Conservation (phyloP, 2,113 vertebrate genomes). For the Bostrychus sinensis region DNA sequence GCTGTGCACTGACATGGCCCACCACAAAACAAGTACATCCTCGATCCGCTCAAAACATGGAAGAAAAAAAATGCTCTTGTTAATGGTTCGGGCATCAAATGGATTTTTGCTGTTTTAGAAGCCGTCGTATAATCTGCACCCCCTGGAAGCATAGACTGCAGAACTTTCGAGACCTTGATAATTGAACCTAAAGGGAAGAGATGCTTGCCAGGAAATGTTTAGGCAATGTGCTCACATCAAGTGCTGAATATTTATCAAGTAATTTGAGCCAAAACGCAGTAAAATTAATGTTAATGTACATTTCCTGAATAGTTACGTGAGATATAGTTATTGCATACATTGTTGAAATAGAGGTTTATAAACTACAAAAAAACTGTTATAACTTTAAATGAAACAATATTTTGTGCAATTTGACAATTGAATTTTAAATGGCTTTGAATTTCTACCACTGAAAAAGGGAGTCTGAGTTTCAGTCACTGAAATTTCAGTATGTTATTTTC, state of each 20-base stretch:
- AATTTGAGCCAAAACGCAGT: not conserved
- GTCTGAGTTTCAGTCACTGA: no score
- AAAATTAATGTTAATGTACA: not conserved
- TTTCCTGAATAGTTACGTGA: no score
- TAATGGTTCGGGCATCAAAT: conserved; percentile 31
- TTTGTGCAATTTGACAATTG: no score
- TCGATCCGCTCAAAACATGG: conserved; percentile 50
- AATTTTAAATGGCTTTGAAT: no score
- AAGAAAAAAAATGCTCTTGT: conserved; percentile 23
- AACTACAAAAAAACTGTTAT: no score
- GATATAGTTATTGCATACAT: no score
- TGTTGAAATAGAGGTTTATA: no score
- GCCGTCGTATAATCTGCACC: conserved; percentile 18
- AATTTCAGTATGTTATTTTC: no score
- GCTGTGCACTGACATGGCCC: conserved; percentile 53
- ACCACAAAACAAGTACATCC: conserved; percentile 58
- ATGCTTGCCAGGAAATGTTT: conserved; percentile 1
- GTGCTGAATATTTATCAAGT: no score
- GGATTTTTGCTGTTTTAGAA: conserved; percentile 46
- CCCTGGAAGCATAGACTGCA: conserved; percentile 15
- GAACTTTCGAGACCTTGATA: conserved; percentile 30
- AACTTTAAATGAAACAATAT: no score
- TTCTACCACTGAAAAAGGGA: no score
- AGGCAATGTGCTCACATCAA: not conserved
- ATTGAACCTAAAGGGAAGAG: conserved; percentile 20